Evolutionary conservation across 1,140 invertebrate genomes (phyloP), one percentile per base, ranked within the genome.

Genomic region (Ceratina calcarata): DNA sequence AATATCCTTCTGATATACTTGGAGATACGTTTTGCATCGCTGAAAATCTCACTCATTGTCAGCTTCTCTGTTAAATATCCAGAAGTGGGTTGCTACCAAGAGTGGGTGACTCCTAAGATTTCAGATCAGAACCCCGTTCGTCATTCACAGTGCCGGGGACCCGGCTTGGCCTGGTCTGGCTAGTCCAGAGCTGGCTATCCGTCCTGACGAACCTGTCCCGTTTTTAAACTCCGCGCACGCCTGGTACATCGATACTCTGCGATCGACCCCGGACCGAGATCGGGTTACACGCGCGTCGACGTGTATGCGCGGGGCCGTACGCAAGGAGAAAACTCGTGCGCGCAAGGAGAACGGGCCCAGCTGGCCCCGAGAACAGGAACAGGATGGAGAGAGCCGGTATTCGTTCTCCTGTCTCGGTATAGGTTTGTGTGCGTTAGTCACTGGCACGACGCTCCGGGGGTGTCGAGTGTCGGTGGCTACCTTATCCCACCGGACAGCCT

Each of bases 391-490:
- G 73, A 24, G 37, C 22, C 65, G 72, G 53, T 77, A 60, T 37
- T 27, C 15, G 57, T 6, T n/a, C 15, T 32, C 27, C 55, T 27
- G n/a, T 22, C 27, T n/a, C 15, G 8, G 27, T 64, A 51, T 51
- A 78, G 71, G 61, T 69, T 53, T 55, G 69, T 79, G 78, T 81
- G 83, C 68, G 81, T 86, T 80, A 45, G 6, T 45, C 37, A 81
- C 75, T 83, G 83, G 81, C 80, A 90, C 81, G 82, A 84, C 78
- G 79, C 69, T 71, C 81, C 64, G 53, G 76, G 84, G 87, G 89
- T 93, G 88, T 93, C 90, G 80, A 90, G 81, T 93, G 72, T 91
- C 91, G 80, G 88, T 88, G 84, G 91, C 90, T 88, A 90, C 87
- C 87, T 91, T 87, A 91, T 91, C 87, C 86, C 86, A 88, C 82